Evolutionary conservation across 2,113 vertebrate species (phyloP).

Genomic region (Seriola aureovittata): DNA sequence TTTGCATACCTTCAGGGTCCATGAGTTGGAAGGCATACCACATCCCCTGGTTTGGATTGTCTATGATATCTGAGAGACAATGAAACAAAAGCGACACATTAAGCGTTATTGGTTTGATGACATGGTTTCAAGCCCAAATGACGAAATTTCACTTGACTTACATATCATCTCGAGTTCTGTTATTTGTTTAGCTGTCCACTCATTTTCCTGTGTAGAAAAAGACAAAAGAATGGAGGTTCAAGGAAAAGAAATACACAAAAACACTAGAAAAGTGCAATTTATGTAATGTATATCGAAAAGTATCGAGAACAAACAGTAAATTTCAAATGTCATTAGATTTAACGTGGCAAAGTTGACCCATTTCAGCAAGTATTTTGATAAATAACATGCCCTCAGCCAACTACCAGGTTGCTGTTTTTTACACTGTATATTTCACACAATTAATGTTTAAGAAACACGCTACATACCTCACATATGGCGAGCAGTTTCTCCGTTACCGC

Average conservation of each 20-base stretch:
- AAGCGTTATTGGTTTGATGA: neutral
- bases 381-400: no score
- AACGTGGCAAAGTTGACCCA: no score
- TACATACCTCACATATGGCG: slow-evolving; percentile 85
- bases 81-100: neutral
- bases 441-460: neutral
- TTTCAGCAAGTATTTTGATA: neutral
- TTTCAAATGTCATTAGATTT: neutral
- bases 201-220: slow-evolving; percentile 82
- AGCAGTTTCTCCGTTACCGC: slow-evolving; percentile 82
- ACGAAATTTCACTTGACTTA: slow-evolving; percentile 82
- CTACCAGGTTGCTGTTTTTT: neutral
- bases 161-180: slow-evolving; percentile 90
- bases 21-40: slow-evolving; percentile 90
- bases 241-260: neutral
- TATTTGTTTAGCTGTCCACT: slow-evolving; percentile 82
- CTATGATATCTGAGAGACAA: slow-evolving; percentile 84
- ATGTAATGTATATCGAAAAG: neutral
- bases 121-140: neutral
- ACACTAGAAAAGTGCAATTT: no score
- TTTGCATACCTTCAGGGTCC: slow-evolving; percentile 83
- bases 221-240: neutral
- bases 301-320: neutral
- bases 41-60: slow-evolving; percentile 83
- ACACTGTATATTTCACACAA: neutral